Evolutionary conservation across 2,888 invertebrate species (phyloP), one percentile per base, ranked within the genome.

Genomic region (Hemicrepidius hirtus): DNA sequence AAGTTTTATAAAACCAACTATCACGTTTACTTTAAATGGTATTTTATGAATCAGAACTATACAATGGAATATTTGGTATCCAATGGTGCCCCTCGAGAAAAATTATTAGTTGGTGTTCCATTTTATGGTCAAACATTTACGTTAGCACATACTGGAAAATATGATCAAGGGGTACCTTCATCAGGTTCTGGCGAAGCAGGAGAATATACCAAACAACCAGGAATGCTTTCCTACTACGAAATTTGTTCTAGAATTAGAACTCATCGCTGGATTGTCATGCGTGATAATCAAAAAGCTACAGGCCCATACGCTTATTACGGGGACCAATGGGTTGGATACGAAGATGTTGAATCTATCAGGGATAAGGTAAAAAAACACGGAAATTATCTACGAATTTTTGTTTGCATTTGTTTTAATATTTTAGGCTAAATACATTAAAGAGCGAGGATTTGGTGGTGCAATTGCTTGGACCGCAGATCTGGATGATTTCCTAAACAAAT

Each of bases 281-380:
- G 89, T 57, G 86, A 86, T 72, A 76, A 77, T 6, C 88, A 88
- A 64, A 89, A 90, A 62, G 87, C 89, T 0, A 90, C 91, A 37
- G 94, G 93, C 1, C 96, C 97, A 0, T 95, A 93, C 82, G 92
- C 96, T 0, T 92, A 93, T 85, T 88, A 90, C 9, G 91, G 91
- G 49, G 92, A 95, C 80, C 96, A 97, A 82, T 97, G 97, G 96
- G 95, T 96, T 40, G 94, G 96, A 46, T 97, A 92, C 82, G 97
- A 97, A 82, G 95, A 96, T 85, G 88, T 90, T 0, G 90, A 91
- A 71, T 95, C 95, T 12, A 90, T 96, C 13, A 90, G 89, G 72
- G 90, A 91, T 77, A 95, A 95, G 87, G 94, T 93, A 57, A 24
- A 6, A 18, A 24, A 24, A 24, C n/a, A n/a, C n/a, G n/a, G n/a